phyloP scores from a whole-genome alignment of 2,888 invertebrate genomes.

The Caenorhabditis afra region DNA sequence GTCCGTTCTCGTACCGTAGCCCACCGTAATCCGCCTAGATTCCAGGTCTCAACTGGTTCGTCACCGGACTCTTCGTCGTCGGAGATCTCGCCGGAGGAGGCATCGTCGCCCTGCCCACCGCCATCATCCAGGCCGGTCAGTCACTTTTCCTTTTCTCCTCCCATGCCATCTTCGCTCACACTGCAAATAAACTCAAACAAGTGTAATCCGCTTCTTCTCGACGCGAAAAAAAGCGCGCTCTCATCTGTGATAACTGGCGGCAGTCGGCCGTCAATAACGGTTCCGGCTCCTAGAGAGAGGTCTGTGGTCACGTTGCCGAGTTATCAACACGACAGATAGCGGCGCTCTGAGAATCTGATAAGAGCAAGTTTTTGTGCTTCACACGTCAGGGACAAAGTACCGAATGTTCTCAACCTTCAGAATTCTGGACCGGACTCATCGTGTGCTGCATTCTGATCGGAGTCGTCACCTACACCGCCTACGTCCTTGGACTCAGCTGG shows the following conservation, averaged over 20 bases:
- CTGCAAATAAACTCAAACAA: conserved; percentile 31
- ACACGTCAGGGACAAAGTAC: conserved; percentile 36
- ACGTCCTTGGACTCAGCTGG: conserved; percentile 76
- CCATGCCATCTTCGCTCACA: too few relatives aligned
- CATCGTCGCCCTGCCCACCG: conserved; percentile 76
- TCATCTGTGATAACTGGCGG: conserved; percentile 25
- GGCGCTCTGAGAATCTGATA: background rate
- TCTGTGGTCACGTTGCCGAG: conserved; percentile 37
- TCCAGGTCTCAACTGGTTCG: conserved; percentile 74
- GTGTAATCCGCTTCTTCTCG: conserved; percentile 32
- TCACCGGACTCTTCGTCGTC: conserved; percentile 77
- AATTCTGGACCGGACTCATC: conserved; percentile 72
- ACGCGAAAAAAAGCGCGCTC: conserved; percentile 15
- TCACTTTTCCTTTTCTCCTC: too few relatives aligned
- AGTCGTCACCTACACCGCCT: conserved; percentile 75
- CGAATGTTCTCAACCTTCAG: conserved; percentile 56
- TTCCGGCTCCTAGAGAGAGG: conserved; percentile 46
- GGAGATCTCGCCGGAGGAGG: conserved; percentile 79
- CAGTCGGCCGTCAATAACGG: conserved; percentile 36
- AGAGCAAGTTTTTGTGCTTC: conserved; percentile 28
- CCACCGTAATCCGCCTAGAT: background rate
- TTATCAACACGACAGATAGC: conserved; percentile 20
- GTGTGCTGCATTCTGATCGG: conserved; percentile 70
- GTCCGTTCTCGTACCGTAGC: conserved; percentile 9
- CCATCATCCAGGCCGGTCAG: conserved; percentile 76